A percentile compares a stretch with the other conserved stretches of the same genome.
phyloP scores from a whole-genome alignment of 2,888 invertebrate genomes.

The Leptinotarsa juncta region DNA sequence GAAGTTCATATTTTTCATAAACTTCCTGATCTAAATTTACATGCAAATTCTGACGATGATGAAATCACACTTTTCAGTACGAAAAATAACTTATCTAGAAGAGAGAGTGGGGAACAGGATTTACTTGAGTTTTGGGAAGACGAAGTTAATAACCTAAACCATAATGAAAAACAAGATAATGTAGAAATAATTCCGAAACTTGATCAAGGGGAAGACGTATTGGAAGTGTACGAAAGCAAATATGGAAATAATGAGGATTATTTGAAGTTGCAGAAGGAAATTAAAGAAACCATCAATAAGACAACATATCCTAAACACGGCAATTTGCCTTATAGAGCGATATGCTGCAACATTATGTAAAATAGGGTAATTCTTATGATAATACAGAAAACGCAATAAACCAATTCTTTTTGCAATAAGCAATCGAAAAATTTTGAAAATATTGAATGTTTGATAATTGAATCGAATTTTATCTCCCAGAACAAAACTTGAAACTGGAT shows the following conservation, averaged over 20 bases:
- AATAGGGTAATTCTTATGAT: slow-evolving; percentile 14
- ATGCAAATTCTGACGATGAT: slow-evolving; percentile 43
- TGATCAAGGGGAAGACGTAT: slow-evolving; percentile 54
- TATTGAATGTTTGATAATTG: not conserved
- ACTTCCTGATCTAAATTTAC: slow-evolving; percentile 28
- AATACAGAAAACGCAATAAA: not conserved
- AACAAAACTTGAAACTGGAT: too few relatives aligned
- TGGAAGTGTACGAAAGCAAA: slow-evolving; percentile 62
- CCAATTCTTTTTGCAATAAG: not conserved
- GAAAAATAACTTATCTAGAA: slow-evolving; percentile 31
- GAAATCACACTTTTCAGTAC: slow-evolving; percentile 51
- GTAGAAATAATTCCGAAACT: slow-evolving; percentile 19
- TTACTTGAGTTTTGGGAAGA: slow-evolving; percentile 68
- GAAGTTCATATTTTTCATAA: slow-evolving; percentile 43
- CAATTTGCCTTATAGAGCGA: slow-evolving; percentile 61
- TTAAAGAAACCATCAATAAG: slow-evolving; percentile 48
- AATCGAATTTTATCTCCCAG: not conserved
- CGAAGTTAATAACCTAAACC: slow-evolving; percentile 41
- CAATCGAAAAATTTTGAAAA: not conserved
- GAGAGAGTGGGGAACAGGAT: slow-evolving; percentile 63
- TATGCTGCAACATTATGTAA: slow-evolving; percentile 65
- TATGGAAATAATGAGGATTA: slow-evolving; percentile 64
- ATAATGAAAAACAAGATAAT: slow-evolving; percentile 19
- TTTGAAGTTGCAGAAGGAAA: slow-evolving; percentile 58
- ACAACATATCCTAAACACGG: slow-evolving; percentile 54